phyloP scores from a whole-genome alignment of 2,797 vertebrate species.

The Gouania willdenowi region DNA sequence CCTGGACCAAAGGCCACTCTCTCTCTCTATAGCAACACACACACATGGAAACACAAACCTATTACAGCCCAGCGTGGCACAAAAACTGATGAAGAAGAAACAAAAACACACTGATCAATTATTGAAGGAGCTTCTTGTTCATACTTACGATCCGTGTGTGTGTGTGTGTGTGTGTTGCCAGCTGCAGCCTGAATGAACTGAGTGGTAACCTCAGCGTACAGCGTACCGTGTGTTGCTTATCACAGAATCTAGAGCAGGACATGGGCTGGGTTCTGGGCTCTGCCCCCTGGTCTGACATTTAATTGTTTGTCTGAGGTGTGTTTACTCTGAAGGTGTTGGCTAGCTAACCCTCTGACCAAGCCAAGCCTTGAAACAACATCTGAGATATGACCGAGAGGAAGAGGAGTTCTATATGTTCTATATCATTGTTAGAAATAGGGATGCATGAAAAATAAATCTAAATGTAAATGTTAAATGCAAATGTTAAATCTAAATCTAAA shows the following conservation, averaged over 20 bases:
- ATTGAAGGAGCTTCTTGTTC: conserved; percentile 58
- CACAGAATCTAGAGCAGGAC: conserved; percentile 30
- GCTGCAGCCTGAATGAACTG: conserved; percentile 33
- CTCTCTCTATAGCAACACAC: conserved; percentile 75
- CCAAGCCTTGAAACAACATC: conserved; percentile 25
- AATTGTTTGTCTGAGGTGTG: conserved; percentile 43
- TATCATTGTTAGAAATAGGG: too few species aligned
- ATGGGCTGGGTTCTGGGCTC: conserved; percentile 43
- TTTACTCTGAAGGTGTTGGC: conserved; percentile 64
- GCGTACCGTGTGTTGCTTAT: conserved; percentile 32
- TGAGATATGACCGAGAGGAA: conserved; percentile 54
- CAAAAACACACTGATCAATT: conserved; percentile 50
- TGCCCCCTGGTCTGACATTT: conserved; percentile 60
- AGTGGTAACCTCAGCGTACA: conserved; percentile 23
- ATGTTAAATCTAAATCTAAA: too few species aligned
- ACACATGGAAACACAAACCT: conserved; percentile 67
- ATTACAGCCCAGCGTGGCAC: conserved; percentile 57
- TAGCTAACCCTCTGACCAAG: conserved; percentile 56
- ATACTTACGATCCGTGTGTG: conserved; percentile 53
- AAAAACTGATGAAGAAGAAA: conserved; percentile 15
- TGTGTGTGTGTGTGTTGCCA: too few species aligned
- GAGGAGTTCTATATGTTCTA: too few species aligned
- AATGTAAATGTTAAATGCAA: too few species aligned
- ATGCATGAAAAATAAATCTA: too few species aligned
- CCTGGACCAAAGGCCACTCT: too few species aligned